Evolutionary conservation across 2,888 invertebrate genomes (phyloP), one percentile per base, ranked within the genome.

Genomic region (Drosophila infuscata): DNA sequence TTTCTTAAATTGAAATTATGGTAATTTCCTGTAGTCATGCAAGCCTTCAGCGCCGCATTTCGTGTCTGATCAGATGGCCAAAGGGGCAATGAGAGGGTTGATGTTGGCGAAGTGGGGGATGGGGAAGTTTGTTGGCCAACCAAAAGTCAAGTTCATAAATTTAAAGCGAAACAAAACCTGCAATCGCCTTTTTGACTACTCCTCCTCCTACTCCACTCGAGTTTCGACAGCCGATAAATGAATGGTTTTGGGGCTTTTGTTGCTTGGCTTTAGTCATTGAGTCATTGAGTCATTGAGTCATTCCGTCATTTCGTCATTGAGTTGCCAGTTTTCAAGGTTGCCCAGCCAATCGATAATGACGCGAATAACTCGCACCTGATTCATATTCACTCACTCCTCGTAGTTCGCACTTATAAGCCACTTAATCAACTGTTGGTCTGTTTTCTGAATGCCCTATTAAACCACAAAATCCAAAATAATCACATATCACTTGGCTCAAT

Each of bases 1-100:
- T 91, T 86, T 88, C 88, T 91, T 86, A 91, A 91, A 91, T 89
- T 90, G 91, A 90, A 90, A 83, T 91, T 89, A 91, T 91, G 90
- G 89, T 91, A 90, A 89, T 91, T 83, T 91, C 83, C 86, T 77
- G 76, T 68, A 88, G 91, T 86, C 89, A 89, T 90, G 89, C 91
- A 79, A 91, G 63, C 86, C 83, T 70, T 88, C 68, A 74, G 79
- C 72, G 72, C 67, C 79, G 52, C 68, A 68, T 74, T 74, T 89
- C 90, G 88, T 91, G 86, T 74, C 64, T 82, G 80, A 73, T 73
- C 58, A 35, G 51, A 12, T 49, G 65, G 38, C 32, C 46, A 46
- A 15, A 52, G 17, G 29, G 35, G 43, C 11, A 43, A 15, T 20
- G 41, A 20, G 12, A 12, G 46, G 52, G 29, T 35, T 41, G 43